Evolutionary conservation across 2,797 vertebrate species (phyloP).

Genomic region (Columba guinea): DNA sequence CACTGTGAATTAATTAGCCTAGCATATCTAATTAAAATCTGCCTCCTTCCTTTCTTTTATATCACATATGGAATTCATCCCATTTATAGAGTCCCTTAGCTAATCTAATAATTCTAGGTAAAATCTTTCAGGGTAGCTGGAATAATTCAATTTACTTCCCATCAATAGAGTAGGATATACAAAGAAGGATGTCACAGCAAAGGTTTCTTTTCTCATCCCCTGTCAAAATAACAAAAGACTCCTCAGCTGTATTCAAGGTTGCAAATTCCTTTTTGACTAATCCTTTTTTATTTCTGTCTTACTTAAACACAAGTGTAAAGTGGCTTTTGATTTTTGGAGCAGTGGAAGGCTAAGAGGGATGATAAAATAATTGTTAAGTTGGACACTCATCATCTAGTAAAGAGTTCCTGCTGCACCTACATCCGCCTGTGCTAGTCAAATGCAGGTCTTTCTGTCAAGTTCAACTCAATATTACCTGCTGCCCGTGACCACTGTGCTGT

Average conservation of each 20-base stretch:
- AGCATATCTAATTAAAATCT: not conserved
- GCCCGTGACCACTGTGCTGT: not conserved
- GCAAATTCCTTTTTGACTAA: not conserved
- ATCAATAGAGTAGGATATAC: not conserved
- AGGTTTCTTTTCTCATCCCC: not conserved
- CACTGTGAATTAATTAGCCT: not conserved
- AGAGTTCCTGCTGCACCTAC: not conserved
- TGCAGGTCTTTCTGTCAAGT: not conserved
- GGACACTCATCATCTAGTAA: not conserved
- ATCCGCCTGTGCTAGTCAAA: not conserved
- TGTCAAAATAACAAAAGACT: not conserved
- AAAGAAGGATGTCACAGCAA: not conserved
- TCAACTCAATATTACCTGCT: not conserved
- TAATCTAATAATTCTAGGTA: not conserved
- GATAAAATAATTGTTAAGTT: not conserved
- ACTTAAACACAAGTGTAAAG: not conserved
- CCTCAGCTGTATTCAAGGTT: not conserved
- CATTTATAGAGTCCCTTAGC: not conserved
- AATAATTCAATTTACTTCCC: not conserved
- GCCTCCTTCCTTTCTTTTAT: not conserved
- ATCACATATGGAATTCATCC: not conserved
- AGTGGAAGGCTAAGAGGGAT: not conserved
- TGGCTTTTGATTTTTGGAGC: not conserved
- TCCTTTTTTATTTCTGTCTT: not conserved
- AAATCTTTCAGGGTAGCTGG: not conserved